phyloP scores from a whole-genome alignment of 2,888 invertebrate species.

The Cheiracanthium punctorium region DNA sequence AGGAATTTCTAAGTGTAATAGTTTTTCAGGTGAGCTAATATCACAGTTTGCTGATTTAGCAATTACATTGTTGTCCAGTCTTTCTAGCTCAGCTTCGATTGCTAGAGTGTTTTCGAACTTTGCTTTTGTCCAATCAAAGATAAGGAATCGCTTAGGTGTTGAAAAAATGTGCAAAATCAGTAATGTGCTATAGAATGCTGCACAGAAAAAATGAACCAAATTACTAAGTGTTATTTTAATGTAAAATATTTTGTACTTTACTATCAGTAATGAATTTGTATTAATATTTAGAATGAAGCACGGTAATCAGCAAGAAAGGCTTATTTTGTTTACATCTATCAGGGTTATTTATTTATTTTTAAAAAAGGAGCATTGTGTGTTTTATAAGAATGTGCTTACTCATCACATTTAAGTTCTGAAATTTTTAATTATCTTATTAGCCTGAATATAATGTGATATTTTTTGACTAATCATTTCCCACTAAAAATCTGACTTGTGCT shows the following conservation, averaged over 20 bases:
- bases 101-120: neutral
- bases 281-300: no score
- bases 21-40: neutral
- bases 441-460: no score
- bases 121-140: neutral
- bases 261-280: neutral
- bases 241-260: neutral
- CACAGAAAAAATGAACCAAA: neutral
- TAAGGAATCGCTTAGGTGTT: neutral
- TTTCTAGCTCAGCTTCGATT: neutral
- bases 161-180: conserved; percentile 2
- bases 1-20: neutral
- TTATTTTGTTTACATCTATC: no score
- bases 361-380: no score
- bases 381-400: no score
- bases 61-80: neutral
- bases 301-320: no score
- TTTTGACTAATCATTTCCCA: no score
- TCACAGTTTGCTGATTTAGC: neutral
- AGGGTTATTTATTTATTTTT: no score
- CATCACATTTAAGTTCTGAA: no score
- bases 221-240: neutral
- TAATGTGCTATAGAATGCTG: neutral
- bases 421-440: no score
- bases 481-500: no score